A percentile compares a stretch with the other conserved stretches of the same genome.
Evolutionary conservation across 2,797 vertebrate genomes (phyloP).

Genomic region (Apodemus agrarius): DNA sequence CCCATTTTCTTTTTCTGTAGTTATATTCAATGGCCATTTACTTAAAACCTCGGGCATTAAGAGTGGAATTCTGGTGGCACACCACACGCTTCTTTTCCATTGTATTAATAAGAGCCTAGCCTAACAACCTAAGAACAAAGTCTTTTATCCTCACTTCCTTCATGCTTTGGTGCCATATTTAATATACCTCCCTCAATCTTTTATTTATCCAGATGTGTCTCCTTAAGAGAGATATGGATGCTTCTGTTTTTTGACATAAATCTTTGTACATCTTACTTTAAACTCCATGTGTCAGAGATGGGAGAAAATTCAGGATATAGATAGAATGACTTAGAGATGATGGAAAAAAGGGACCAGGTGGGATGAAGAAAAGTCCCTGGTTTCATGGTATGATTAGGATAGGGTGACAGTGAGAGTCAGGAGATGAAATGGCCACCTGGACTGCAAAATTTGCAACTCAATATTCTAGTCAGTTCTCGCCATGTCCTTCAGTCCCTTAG

Average conservation of each 20-base stretch:
- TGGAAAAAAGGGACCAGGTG: neutral
- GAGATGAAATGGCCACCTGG: neutral
- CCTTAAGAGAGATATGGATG: too few species aligned
- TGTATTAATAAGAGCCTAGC: neutral
- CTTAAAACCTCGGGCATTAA: neutral
- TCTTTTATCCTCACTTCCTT: neutral
- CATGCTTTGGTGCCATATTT: neutral
- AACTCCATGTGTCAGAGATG: neutral
- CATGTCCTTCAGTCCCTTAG: neutral
- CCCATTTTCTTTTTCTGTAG: conserved; percentile 18
- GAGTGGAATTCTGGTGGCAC: neutral
- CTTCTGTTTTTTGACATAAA: neutral
- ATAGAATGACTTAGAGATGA: neutral
- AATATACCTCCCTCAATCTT: neutral
- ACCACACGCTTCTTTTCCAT: neutral
- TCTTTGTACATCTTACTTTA: neutral
- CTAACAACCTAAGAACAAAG: neutral
- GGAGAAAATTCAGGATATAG: neutral
- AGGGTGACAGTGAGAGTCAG: too few species aligned
- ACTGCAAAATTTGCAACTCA: neutral
- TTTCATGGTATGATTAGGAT: neutral
- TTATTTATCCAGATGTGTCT: neutral
- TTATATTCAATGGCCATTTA: neutral
- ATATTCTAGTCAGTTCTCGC: neutral
- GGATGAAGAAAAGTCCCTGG: neutral